Percentiles rank a stretch among this genome's conserved stretches.
These are phyloP conservation scores for Sphaeramia orbicularis DNA, from an alignment of 2,797 vertebrate genomes.

Conservation along the genomic window DNA sequence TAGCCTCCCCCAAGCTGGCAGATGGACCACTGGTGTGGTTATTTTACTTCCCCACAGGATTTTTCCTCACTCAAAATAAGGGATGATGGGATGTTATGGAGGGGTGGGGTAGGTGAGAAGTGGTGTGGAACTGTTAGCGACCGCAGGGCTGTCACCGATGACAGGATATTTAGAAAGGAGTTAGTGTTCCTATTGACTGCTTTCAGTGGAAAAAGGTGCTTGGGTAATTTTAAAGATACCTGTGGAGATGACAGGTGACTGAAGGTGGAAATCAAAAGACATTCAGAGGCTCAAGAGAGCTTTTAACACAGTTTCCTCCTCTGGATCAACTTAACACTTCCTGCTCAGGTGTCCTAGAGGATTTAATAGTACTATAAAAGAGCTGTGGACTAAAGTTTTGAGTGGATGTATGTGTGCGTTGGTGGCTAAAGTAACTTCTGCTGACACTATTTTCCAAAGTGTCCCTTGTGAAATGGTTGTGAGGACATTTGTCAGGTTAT, in stretches of 20 bases:
- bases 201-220: slow-evolving; percentile 35
- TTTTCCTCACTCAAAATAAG: slow-evolving; percentile 11
- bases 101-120: slow-evolving; percentile 18
- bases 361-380: slow-evolving; percentile 30
- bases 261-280: slow-evolving; percentile 48
- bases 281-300: slow-evolving; percentile 41
- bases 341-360: slow-evolving; percentile 22
- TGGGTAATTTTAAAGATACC: slow-evolving; percentile 45
- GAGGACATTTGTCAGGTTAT: slow-evolving; percentile 37
- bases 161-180: slow-evolving; percentile 65
- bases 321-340: slow-evolving; percentile 39
- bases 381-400: slow-evolving; percentile 12
- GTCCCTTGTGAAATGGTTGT: slow-evolving; percentile 29
- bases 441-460: slow-evolving; percentile 30
- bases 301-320: slow-evolving; percentile 41
- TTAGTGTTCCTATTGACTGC: slow-evolving; percentile 43
- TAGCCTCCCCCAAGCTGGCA: slow-evolving; percentile 63
- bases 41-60: slow-evolving; percentile 49
- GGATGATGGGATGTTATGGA: slow-evolving; percentile 5
- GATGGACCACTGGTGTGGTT: slow-evolving; percentile 55
- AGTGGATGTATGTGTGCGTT: slow-evolving; percentile 4
- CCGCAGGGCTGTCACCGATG: slow-evolving; percentile 54
- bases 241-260: slow-evolving; percentile 44
- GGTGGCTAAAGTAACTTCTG: slow-evolving; percentile 18
- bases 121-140: slow-evolving; percentile 29